phyloP scores from a whole-genome alignment of 1,140 invertebrate species.

The Cydia splendana region DNA sequence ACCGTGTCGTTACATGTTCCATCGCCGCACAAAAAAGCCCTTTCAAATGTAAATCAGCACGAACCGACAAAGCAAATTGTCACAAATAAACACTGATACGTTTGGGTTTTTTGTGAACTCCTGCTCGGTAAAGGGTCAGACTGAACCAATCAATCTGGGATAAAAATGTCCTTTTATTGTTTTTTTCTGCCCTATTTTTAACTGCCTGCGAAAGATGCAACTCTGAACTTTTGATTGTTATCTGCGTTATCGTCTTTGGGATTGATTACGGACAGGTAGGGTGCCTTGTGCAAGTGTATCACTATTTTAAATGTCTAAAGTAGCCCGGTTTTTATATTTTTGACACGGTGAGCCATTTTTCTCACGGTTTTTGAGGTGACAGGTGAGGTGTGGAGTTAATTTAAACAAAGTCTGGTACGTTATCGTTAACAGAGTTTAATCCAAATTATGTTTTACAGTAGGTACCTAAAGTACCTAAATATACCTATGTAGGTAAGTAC shows the following conservation, averaged over 20 bases:
- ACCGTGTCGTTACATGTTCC: slow-evolving; percentile 75
- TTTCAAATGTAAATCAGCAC: slow-evolving; percentile 78
- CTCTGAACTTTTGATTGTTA: slow-evolving; percentile 67
- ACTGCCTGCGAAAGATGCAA: slow-evolving; percentile 55
- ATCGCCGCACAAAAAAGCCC: slow-evolving; percentile 63
- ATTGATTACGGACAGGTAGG: slow-evolving; percentile 30
- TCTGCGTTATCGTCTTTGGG: slow-evolving; percentile 47
- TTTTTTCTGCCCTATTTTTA: slow-evolving; percentile 58
- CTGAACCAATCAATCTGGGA: slow-evolving; percentile 76
- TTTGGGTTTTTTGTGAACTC: slow-evolving; percentile 70
- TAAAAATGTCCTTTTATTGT: slow-evolving; percentile 74
- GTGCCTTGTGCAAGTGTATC: slow-evolving; percentile 10
- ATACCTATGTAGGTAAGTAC: no score
- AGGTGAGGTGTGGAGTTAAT: neutral
- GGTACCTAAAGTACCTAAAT: no score
- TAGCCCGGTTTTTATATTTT: neutral
- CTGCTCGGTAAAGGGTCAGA: slow-evolving; percentile 75
- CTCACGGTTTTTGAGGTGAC: neutral
- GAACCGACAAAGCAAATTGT: slow-evolving; percentile 80
- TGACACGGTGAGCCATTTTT: neutral
- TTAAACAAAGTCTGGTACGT: neutral
- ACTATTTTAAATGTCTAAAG: slow-evolving; percentile 7
- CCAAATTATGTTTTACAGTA: no score
- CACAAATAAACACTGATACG: slow-evolving; percentile 79
- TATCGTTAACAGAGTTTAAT: no score